Evolutionary conservation across 2,797 vertebrate species (phyloP).

Genomic region (Liparis tanakae): DNA sequence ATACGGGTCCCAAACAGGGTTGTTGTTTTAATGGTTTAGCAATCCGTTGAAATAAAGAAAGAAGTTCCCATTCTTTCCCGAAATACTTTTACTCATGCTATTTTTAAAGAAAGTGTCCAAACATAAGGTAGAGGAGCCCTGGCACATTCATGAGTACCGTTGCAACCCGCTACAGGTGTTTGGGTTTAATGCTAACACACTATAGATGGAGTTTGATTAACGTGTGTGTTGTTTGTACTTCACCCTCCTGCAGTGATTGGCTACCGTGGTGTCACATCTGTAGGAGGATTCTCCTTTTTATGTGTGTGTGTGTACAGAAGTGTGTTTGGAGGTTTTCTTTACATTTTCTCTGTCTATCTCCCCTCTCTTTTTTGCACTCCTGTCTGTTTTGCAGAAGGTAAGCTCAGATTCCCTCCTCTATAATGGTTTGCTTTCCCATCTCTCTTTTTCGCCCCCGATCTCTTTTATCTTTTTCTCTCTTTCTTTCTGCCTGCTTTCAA

Average conservation of each 20-base stretch:
- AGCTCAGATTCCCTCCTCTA: slow-evolving; percentile 74
- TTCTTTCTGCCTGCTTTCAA: slow-evolving; percentile 37
- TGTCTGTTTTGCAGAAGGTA: slow-evolving; percentile 97
- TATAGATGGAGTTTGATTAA: not conserved
- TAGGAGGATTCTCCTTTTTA: slow-evolving; percentile 21
- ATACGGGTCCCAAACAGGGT: not conserved
- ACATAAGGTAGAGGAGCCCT: not conserved
- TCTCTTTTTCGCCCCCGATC: slow-evolving; percentile 18
- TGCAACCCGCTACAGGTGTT: not conserved
- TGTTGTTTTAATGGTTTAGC: not conserved
- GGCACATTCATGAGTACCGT: not conserved
- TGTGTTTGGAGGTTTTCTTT: slow-evolving; percentile 67
- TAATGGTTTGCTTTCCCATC: slow-evolving; percentile 43
- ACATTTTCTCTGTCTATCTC: slow-evolving; percentile 86
- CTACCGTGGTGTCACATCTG: not conserved
- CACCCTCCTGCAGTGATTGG: not conserved
- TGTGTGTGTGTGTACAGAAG: not conserved
- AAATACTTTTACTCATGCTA: not conserved
- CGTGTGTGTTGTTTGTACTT: not conserved
- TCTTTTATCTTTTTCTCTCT: slow-evolving; percentile 11
- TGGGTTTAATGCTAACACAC: not conserved
- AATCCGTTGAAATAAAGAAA: not conserved
- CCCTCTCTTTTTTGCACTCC: slow-evolving; percentile 83
- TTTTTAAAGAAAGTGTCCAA: not conserved
- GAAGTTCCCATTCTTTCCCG: not conserved